Evolutionary conservation across 1,140 invertebrate genomes (phyloP), one percentile per base, ranked within the genome.

Genomic region (Mya arenaria): DNA sequence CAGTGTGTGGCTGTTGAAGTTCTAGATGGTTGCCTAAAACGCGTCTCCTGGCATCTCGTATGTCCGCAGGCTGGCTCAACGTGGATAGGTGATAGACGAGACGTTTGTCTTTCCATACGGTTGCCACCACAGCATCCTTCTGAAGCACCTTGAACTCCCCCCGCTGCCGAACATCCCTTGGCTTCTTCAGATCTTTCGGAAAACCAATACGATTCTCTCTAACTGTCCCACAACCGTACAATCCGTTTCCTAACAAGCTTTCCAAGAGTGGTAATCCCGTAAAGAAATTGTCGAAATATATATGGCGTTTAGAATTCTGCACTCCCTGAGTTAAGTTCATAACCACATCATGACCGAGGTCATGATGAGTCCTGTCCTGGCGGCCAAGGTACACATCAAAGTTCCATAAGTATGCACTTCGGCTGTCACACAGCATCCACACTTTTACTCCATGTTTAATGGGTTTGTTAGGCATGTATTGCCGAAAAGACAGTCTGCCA

Each of bases 361-460:
- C 37, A 62, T 75, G 72, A 8, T 75, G 34, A 36, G 34, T 62
- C 13, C 23, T 62, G 23, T 58, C 37, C 32, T 60, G 2, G 39
- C 23, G 2, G 4, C 72, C 72, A 1, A 75, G 37, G n/a, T 79
- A 68, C 37, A 79, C 25, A 10, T 56, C 15, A 39, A 85, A 82
- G 0, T 48, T 56, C 8, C n/a, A 82, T 8, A 74, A 25, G 52
- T 85, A 85, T 3, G 73, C 86, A 30, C 79, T 87, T 4, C 15
- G 13, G 3, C 73, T 23, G 19, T 87, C 82, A 41, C 48, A 77
- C 4, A 85, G 6, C 32, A 63, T 37, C 65, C 83, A 93, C 78
- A 92, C 85, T 89, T 93, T 93, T 19, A 92, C 91, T 30, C 92
- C 92, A 90, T 92, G 92, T 83, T 93, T 94, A 60, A 90, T 85